Base-by-base conservation (phyloP, 92 coral and sea anemone species). In the Montipora capitata region DNA sequence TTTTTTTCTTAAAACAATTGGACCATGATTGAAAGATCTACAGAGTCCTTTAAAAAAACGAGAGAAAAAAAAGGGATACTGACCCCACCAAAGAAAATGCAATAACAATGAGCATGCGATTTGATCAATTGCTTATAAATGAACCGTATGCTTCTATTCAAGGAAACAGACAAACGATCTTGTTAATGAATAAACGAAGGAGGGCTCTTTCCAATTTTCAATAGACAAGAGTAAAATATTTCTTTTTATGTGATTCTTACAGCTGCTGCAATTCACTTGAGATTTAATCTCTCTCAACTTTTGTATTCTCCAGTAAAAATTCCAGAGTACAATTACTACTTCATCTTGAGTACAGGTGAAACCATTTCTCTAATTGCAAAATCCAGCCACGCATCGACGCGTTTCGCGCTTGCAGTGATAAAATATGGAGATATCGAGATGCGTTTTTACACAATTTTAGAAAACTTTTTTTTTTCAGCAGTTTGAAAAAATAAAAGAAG, bases 81-180 rank as follows among this genome's bases (percentile, higher is more conserved):
- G 71, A 72, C 35, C 79, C 38, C 20, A 11, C 3, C 44, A 83
- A 58, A 42, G 70, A 72, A 56, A 59, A 58, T 20, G 43, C 35
- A 27, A 16, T 1, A 40, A 39, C 49, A 68, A 57, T 56, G 40
- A 70, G 38, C 40, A 38, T 18, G 45, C 20, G 62, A 72, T 72
- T 83, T 72, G 68, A 83, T 72, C 87, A 72, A 72, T 73, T 72
- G 87, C 79, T 59, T 73, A 83, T 59, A 27, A 72, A 83, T 57
- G 27, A 83, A 63, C 71, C 69, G 70, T 40, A 61, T 14, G 7
- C n/a, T 35, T 70, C 58, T n/a, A 67, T 67, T 70, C 79, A 16
- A 59, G 66, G 44, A 58, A 67, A 68, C 66, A 67, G 38, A 59
- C 43, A 83, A 61, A 18, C 79, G 27, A 72, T 18, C 62, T 72